Conservation (phyloP, 2,797 vertebrate species). For the Paguma larvata region DNA sequence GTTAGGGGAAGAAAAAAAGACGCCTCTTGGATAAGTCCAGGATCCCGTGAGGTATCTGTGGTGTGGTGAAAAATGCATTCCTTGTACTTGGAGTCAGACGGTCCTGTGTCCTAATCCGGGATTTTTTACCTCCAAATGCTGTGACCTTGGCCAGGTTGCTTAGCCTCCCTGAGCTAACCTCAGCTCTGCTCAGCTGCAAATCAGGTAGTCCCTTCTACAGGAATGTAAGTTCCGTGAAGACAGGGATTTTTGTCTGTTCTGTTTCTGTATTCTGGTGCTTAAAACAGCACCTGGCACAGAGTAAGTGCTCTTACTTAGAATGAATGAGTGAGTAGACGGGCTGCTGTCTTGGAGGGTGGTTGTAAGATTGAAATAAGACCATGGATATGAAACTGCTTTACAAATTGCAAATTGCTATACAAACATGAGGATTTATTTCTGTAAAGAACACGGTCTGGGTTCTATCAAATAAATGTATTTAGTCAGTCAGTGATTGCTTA, state of each 20-base stretch:
- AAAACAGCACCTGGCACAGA: not conserved
- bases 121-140: not conserved
- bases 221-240: fast-evolving
- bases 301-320: not conserved
- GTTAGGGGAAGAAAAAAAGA: not conserved
- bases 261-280: not conserved
- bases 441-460: not conserved
- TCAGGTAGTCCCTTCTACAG: not conserved
- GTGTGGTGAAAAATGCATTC: not conserved
- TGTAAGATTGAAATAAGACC: not conserved
- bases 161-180: not conserved
- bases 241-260: not conserved
- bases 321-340: not conserved
- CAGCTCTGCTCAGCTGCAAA: not conserved
- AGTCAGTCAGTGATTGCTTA: not conserved
- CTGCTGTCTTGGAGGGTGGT: not conserved
- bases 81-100: not conserved
- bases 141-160: not conserved
- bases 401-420: not conserved
- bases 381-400: not conserved
- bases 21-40: not conserved
- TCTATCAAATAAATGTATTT: not conserved
- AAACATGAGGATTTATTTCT: not conserved
- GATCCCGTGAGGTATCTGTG: not conserved
- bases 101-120: not conserved